These are phyloP conservation scores for Drosophila hamatofila DNA, from an alignment of 2,888 invertebrate species.

Conservation along the genomic window DNA sequence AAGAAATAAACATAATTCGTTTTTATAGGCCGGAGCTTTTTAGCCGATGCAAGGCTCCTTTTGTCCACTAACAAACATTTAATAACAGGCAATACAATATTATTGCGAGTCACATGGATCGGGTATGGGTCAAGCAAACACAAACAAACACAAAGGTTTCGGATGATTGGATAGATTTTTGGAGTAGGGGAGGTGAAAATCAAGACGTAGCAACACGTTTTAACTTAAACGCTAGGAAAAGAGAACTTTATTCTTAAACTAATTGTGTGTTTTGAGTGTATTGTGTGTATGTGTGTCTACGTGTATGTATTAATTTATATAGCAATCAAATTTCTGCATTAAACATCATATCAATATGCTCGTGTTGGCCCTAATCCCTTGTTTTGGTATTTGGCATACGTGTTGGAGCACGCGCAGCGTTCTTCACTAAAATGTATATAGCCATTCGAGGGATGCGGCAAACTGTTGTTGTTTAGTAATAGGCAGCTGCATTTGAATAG, in stretches of 20 bases:
- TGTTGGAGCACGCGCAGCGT: conserved; percentile 77
- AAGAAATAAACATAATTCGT: conserved; percentile 48
- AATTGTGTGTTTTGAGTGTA: conserved; percentile 51
- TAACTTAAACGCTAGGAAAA: conserved; percentile 66
- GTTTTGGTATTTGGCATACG: conserved; percentile 61
- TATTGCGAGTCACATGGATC: conserved; percentile 49
- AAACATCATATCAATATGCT: conserved; percentile 50
- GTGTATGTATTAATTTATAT: conserved; percentile 50
- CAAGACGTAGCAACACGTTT: conserved; percentile 67
- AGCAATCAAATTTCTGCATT: conserved; percentile 64
- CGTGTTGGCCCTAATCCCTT: conserved; percentile 66
- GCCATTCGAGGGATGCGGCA: conserved; percentile 56
- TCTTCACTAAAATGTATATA: conserved; percentile 54
- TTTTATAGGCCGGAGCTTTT: conserved; percentile 54
- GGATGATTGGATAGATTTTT: conserved; percentile 17
- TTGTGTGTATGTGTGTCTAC: conserved; percentile 50
- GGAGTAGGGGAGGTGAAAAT: conserved; percentile 27
- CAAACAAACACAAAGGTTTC: conserved; percentile 51
- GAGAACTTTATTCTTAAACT: conserved; percentile 69
- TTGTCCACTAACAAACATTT: conserved; percentile 70
- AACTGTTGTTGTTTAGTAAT: conserved; percentile 77
- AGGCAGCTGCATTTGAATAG: conserved; percentile 84
- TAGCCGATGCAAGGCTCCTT: conserved; percentile 38
- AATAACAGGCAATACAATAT: conserved; percentile 54
- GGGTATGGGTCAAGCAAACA: conserved; percentile 42